These are phyloP conservation scores for Porites rus DNA, from an alignment of 92 coral and sea anemone species.

Conservation along the genomic window DNA sequence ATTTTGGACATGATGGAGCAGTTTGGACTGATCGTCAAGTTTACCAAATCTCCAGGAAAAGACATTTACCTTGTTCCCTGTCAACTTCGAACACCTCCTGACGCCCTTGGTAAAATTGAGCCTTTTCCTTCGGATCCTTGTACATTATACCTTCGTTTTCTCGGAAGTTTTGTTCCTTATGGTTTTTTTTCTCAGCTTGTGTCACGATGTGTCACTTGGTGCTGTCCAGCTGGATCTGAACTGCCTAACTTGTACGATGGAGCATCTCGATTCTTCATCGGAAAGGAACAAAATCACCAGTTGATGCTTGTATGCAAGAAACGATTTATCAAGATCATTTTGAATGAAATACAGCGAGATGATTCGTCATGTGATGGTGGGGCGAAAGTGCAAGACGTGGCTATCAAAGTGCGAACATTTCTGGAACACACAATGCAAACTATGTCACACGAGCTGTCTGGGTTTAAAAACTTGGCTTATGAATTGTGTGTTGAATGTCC, in stretches of 20 bases:
- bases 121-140: slow-evolving; percentile 30
- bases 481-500: background rate
- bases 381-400: background rate
- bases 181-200: too few species aligned
- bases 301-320: slow-evolving; percentile 24
- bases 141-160: too few species aligned
- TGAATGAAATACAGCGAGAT: background rate
- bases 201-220: too few species aligned
- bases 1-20: background rate
- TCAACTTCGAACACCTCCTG: background rate
- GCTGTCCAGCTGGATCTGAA: background rate
- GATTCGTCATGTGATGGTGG: background rate
- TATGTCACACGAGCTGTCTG: background rate
- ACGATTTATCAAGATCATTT: slow-evolving; percentile 38
- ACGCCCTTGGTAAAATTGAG: background rate
- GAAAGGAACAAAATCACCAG: slow-evolving; percentile 15
- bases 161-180: too few species aligned
- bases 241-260: slow-evolving; percentile 43
- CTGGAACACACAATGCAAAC: background rate
- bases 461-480: background rate
- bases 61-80: slow-evolving; percentile 29
- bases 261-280: slow-evolving; percentile 45
- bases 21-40: slow-evolving; percentile 3
- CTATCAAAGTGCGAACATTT: background rate
- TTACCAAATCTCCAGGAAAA: background rate